phyloP scores from a whole-genome alignment of 2,797 vertebrate genomes.

The Austrolebias charrua region DNA sequence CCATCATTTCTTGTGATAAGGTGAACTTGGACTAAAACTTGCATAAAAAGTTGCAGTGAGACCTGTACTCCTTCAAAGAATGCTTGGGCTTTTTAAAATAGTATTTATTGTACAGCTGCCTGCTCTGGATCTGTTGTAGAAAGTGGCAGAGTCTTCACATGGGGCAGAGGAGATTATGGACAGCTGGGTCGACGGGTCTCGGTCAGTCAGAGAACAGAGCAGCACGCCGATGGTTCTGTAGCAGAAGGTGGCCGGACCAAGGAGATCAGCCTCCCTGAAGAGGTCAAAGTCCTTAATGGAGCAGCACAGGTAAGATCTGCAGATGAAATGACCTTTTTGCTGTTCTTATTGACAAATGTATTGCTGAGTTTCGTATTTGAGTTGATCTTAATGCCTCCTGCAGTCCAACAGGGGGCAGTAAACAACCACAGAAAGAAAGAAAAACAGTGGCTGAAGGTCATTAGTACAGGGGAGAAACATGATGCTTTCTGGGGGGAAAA shows the following conservation, averaged over 20 bases:
- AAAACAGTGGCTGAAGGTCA: slow-evolving; percentile 4
- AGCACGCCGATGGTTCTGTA: slow-evolving; percentile 28
- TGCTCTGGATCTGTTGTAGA: slow-evolving; percentile 72
- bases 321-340: background rate
- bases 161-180: slow-evolving; percentile 91
- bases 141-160: slow-evolving; percentile 86
- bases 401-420: slow-evolving; percentile 64
- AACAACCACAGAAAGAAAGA: slow-evolving; percentile 19
- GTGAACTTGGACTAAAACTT: no score
- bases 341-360: background rate
- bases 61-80: no score
- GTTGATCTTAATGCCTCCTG: background rate
- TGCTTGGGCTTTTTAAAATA: background rate
- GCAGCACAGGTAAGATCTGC: slow-evolving; percentile 83
- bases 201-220: slow-evolving; percentile 32
- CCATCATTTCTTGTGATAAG: no score
- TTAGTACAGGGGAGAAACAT: slow-evolving; percentile 9
- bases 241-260: slow-evolving; percentile 14
- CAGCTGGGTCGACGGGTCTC: slow-evolving; percentile 82
- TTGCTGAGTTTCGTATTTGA: background rate
- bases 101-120: background rate
- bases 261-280: slow-evolving; percentile 58
- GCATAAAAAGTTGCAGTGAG: no score
- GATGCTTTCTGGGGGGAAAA: slow-evolving; percentile 14
- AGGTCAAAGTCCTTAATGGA: slow-evolving; percentile 80